These are phyloP conservation scores for Magallana nippona DNA, from an alignment of 2,888 invertebrate genomes.

Conservation along the genomic window DNA sequence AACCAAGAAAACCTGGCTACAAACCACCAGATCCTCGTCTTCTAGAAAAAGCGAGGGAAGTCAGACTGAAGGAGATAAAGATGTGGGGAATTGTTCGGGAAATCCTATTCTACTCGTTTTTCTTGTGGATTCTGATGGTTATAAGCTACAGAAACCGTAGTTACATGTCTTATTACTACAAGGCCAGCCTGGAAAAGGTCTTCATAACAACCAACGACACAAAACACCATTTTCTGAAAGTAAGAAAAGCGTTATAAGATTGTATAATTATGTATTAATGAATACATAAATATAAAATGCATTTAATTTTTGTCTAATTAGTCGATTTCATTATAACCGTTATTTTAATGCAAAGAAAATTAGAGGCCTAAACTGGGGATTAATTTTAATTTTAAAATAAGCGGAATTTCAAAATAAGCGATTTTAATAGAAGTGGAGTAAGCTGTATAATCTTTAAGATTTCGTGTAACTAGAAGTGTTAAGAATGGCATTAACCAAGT, in stretches of 20 bases:
- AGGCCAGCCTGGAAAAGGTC: slow-evolving; percentile 76
- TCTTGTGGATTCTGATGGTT: slow-evolving; percentile 80
- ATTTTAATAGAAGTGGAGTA: too few species aligned
- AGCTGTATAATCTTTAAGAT: too few species aligned
- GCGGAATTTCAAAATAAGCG: too few species aligned
- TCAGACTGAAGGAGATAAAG: slow-evolving; percentile 80
- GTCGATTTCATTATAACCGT: too few species aligned
- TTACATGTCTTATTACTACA: slow-evolving; percentile 78
- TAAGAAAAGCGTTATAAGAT: slow-evolving; percentile 41
- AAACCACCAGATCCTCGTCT: slow-evolving; percentile 77
- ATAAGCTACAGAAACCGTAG: slow-evolving; percentile 80
- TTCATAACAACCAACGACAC: slow-evolving; percentile 69
- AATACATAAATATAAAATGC: too few species aligned
- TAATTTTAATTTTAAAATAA: too few species aligned
- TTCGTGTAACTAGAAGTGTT: too few species aligned
- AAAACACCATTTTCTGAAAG: slow-evolving; percentile 61
- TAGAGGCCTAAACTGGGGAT: too few species aligned
- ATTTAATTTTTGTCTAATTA: too few species aligned
- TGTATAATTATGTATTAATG: too few species aligned
- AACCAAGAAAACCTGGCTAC: slow-evolving; percentile 73
- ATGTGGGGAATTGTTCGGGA: slow-evolving; percentile 81
- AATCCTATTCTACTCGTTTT: slow-evolving; percentile 80
- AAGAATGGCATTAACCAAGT: too few species aligned
- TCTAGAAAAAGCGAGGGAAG: slow-evolving; percentile 76
- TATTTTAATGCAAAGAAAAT: too few species aligned